These are phyloP conservation scores for Cephalotes varians DNA, from an alignment of 2,888 invertebrate genomes.

Conservation along the genomic window DNA sequence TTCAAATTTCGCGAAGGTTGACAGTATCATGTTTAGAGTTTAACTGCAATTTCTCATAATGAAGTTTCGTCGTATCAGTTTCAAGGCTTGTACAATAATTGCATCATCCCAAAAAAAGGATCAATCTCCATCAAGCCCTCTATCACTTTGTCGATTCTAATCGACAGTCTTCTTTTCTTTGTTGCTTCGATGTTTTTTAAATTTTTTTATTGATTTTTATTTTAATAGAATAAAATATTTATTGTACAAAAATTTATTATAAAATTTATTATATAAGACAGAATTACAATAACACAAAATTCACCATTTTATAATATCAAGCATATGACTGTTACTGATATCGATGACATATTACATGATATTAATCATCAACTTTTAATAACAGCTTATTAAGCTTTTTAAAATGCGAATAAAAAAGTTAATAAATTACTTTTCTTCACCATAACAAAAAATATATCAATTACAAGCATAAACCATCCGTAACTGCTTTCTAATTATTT, in stretches of 20 bases:
- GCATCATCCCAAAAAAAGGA: background rate
- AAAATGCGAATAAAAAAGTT: background rate
- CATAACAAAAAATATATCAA: background rate
- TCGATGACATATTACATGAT: background rate
- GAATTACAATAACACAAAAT: too few relatives aligned
- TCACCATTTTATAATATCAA: too few relatives aligned
- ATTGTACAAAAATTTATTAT: too few relatives aligned
- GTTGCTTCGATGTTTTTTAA: too few relatives aligned
- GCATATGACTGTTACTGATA: background rate
- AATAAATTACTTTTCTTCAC: background rate
- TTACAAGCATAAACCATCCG: background rate
- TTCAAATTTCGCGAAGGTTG: slow-evolving; percentile 13
- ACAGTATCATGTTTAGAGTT: slow-evolving; percentile 9
- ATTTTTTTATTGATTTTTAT: background rate
- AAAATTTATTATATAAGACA: too few relatives aligned
- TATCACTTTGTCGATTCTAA: background rate
- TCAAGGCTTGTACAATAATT: background rate
- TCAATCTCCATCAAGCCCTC: too few relatives aligned
- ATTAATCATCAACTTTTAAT: background rate
- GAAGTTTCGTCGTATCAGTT: slow-evolving; percentile 20
- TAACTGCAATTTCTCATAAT: background rate
- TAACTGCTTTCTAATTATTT: slow-evolving; percentile 10
- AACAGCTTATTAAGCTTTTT: background rate
- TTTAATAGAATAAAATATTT: background rate
- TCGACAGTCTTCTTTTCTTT: background rate